These are phyloP conservation scores for Chrysina gloriosa DNA, from an alignment of 2,888 invertebrate genomes.

Conservation along the genomic window DNA sequence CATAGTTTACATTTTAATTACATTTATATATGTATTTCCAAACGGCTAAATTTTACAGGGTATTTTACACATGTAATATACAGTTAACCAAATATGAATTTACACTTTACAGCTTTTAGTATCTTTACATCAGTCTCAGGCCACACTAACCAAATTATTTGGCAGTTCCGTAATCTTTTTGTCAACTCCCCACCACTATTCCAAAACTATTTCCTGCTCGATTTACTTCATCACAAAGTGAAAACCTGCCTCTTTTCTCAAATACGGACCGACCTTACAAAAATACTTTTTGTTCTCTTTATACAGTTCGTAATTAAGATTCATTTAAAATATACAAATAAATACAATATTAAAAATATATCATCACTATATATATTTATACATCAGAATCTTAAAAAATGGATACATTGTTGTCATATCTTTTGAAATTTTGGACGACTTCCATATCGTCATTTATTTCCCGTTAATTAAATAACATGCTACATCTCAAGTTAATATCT, in stretches of 20 bases:
- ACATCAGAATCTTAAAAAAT: slow-evolving; percentile 37
- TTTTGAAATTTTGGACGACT: too few relatives aligned
- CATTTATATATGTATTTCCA: slow-evolving; percentile 54
- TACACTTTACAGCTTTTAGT: slow-evolving; percentile 66
- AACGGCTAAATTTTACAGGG: slow-evolving; percentile 64
- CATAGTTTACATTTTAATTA: slow-evolving; percentile 54
- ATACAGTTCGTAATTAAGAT: slow-evolving; percentile 41
- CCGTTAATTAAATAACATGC: too few relatives aligned
- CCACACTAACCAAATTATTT: slow-evolving; percentile 57
- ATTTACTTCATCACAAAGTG: slow-evolving; percentile 16
- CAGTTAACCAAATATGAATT: slow-evolving; percentile 65
- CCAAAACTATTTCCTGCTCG: slow-evolving; percentile 10
- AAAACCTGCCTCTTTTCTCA: slow-evolving; percentile 10
- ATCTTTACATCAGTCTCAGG: slow-evolving; percentile 67
- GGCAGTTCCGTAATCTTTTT: slow-evolving; percentile 56
- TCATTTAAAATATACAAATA: slow-evolving; percentile 44
- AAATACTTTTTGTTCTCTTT: slow-evolving; percentile 41
- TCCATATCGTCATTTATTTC: too few relatives aligned
- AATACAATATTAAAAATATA: slow-evolving; percentile 44
- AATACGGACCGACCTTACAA: slow-evolving; percentile 36
- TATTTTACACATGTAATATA: slow-evolving; percentile 65
- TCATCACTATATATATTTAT: slow-evolving; percentile 41
- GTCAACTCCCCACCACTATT: slow-evolving; percentile 51
- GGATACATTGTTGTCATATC: slow-evolving; percentile 14
- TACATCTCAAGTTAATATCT: neutral